A percentile compares a stretch with the other conserved stretches of the same genome.
phyloP scores from a whole-genome alignment of 2,888 invertebrate species.

The Apodemia hepburni region DNA sequence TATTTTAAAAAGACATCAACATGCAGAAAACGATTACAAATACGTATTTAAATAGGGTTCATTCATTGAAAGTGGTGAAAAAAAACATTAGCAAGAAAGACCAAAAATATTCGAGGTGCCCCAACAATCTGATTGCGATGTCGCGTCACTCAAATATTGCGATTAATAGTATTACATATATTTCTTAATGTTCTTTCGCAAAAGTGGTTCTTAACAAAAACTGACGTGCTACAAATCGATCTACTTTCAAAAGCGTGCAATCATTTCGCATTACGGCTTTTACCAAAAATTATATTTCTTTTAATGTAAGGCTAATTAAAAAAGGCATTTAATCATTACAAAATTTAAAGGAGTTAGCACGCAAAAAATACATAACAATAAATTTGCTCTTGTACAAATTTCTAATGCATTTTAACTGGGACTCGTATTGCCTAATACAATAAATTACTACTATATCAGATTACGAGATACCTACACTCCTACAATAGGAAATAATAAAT shows the following conservation, averaged over 20 bases:
- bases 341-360: background rate
- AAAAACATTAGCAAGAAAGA: background rate
- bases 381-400: background rate
- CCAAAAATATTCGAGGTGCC: background rate
- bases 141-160: slow-evolving; percentile 3
- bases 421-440: background rate
- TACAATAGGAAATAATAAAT: background rate
- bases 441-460: background rate
- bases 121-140: background rate
- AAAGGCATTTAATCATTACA: background rate
- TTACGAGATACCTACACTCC: background rate
- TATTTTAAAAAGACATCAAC: no score
- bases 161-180: slow-evolving; percentile 11
- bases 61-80: no score
- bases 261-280: background rate
- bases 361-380: background rate
- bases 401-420: background rate
- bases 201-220: slow-evolving; percentile 12
- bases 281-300: slow-evolving; percentile 7
- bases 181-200: slow-evolving; percentile 16
- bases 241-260: slow-evolving; percentile 17
- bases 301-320: background rate
- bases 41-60: no score
- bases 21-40: no score
- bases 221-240: slow-evolving; percentile 17